A percentile compares a stretch with the other conserved stretches of the same genome.
These are phyloP conservation scores for Aplochiton taeniatus DNA, from an alignment of 2,797 vertebrate genomes.

Conservation along the genomic window DNA sequence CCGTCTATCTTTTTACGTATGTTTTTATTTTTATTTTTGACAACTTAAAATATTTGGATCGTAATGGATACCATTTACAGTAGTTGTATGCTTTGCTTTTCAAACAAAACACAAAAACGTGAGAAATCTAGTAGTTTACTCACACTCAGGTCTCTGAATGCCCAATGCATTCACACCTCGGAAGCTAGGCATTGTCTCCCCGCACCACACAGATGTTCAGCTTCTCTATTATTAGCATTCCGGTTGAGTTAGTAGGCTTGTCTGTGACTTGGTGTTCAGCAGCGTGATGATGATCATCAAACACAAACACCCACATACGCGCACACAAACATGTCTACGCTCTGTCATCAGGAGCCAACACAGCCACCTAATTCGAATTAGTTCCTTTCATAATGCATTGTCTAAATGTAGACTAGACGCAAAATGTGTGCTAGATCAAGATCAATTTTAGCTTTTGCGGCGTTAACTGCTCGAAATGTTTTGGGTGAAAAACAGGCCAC, in stretches of 20 bases:
- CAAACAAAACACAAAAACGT: slow-evolving; percentile 57
- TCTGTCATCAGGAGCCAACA: slow-evolving; percentile 52
- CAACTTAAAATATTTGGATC: no score
- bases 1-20: no score
- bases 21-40: no score
- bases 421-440: no score
- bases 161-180: slow-evolving; percentile 65
- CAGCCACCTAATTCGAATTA: no score
- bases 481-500: no score
- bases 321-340: slow-evolving; percentile 15
- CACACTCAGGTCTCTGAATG: slow-evolving; percentile 56
- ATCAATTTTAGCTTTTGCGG: no score
- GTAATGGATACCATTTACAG: no score
- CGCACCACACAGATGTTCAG: slow-evolving; percentile 72
- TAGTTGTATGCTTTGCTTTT: neutral
- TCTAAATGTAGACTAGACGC: no score
- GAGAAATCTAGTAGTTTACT: slow-evolving; percentile 74
- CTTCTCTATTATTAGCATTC: slow-evolving; percentile 78
- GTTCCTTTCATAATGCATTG: no score
- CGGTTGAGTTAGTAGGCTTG: slow-evolving; percentile 47
- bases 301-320: neutral
- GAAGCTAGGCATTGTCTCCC: slow-evolving; percentile 48
- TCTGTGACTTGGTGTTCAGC: slow-evolving; percentile 40
- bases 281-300: slow-evolving; percentile 62
- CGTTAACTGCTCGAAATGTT: no score